Evolutionary conservation across 2,888 invertebrate genomes (phyloP), one percentile per base, ranked within the genome.

Genomic region (Aporophyla nigra): DNA sequence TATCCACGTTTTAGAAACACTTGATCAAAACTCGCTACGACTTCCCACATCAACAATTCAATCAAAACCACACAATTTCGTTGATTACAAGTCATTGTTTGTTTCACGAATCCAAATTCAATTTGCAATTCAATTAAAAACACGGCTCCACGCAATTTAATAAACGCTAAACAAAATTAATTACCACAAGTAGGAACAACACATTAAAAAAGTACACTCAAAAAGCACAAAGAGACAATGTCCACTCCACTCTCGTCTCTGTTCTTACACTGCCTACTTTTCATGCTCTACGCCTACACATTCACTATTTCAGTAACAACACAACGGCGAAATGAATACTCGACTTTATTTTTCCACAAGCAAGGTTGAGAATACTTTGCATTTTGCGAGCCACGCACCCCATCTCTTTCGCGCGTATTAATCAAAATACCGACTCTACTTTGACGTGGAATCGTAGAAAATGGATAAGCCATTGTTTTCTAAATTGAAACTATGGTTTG

Each of bases 391-490:
- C 80, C 89, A 94, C 93, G 94, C 94, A 94, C 94, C 94, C 95
- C 92, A 92, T 96, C 96, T 95, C 95, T 96, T 95, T 96, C 95
- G 91, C 95, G 93, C 96, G 94, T 95, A 96, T 96, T 96, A 96
- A 96, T 96, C 96, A 96, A 96, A 96, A 96, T 96, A 95, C 94
- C 92, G 94, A 95, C 94, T 95, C 95, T 94, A 95, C 95, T 96
- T 96, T 96, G 96, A 96, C 96, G 95, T 95, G 91, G 96, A 96
- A 94, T 95, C 94, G 94, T 93, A 94, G 96, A 94, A 95, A 96
- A 96, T 96, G 96, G 96, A 96, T 96, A 96, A 95, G 96, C 95
- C 92, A 96, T 96, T 96, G 96, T 96, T 95, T 95, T 92, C 93
- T 94, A 96, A 96, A 96, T 96, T 96, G 96, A 96, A 96, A 96